Evolutionary conservation across 2,888 invertebrate species (phyloP).

Genomic region (Meandrusa payeni): DNA sequence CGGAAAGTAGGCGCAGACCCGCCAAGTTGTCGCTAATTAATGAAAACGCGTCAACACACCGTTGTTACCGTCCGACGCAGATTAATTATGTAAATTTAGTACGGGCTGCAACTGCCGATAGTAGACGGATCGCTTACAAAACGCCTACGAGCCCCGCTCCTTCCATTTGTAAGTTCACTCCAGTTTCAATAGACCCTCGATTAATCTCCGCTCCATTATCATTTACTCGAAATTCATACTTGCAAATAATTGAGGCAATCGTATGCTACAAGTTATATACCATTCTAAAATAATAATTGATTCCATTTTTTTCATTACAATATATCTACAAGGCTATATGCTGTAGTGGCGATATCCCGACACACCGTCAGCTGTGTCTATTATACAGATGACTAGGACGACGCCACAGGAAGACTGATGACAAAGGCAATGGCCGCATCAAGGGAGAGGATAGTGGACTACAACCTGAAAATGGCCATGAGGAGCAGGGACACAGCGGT

Average conservation of each 20-base stretch:
- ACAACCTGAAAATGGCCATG: too few species aligned
- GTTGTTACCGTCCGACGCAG: slow-evolving; percentile 44
- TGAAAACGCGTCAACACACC: slow-evolving; percentile 44
- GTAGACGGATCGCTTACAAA: slow-evolving; percentile 48
- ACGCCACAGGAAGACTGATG: too few species aligned
- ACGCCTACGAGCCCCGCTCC: slow-evolving; percentile 35
- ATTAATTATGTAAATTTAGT: slow-evolving; percentile 67
- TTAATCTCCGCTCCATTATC: slow-evolving; percentile 44
- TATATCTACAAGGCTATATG: too few species aligned
- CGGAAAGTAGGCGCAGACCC: slow-evolving; percentile 33
- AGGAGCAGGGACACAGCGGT: too few species aligned
- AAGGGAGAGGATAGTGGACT: too few species aligned
- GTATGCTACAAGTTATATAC: too few species aligned
- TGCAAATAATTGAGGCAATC: slow-evolving; percentile 30
- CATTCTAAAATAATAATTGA: too few species aligned
- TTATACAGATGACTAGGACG: too few species aligned
- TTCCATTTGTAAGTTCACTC: slow-evolving; percentile 38
- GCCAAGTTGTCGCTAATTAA: slow-evolving; percentile 45
- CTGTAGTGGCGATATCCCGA: too few species aligned
- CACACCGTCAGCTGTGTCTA: too few species aligned
- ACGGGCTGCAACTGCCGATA: slow-evolving; percentile 54
- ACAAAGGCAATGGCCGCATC: too few species aligned
- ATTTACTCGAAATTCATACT: slow-evolving; percentile 44
- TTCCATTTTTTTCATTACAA: too few species aligned
- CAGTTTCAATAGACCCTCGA: slow-evolving; percentile 42